phyloP scores from a whole-genome alignment of 35 echinoderm and acorn worm species.

The Heliocidaris erythrogramma region DNA sequence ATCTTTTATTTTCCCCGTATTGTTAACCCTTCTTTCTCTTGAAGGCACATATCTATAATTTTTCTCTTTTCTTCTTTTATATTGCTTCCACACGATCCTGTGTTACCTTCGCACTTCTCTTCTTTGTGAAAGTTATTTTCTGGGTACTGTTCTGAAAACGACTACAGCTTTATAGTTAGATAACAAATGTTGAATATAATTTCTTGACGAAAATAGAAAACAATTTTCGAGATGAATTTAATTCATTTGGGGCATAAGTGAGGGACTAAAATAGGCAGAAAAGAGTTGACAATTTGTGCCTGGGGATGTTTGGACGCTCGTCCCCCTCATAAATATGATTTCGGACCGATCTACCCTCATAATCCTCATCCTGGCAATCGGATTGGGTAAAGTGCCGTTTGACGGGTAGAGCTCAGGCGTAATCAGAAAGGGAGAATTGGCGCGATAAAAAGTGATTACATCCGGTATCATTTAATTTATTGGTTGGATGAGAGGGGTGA shows the following conservation, averaged over 20 bases:
- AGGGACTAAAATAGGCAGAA: not conserved
- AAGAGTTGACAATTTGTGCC: not conserved
- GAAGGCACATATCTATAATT: not conserved
- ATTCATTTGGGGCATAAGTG: not conserved
- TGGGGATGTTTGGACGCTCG: conserved; percentile 25
- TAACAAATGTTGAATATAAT: not conserved
- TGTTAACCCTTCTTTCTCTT: not conserved
- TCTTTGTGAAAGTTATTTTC: not conserved
- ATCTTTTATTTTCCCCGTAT: not conserved
- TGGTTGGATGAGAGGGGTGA: not conserved
- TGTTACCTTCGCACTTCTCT: not conserved
- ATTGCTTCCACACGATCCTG: not conserved
- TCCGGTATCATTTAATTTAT: conserved; percentile 44
- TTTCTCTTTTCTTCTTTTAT: not conserved
- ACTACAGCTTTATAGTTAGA: no score
- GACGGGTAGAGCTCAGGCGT: not conserved
- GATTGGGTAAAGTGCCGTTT: not conserved
- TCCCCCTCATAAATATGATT: conserved; percentile 32
- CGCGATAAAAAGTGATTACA: conserved; percentile 44
- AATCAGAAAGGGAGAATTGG: conserved; percentile 34
- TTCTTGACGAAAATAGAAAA: not conserved
- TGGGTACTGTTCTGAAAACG: no score
- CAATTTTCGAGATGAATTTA: not conserved
- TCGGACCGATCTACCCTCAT: conserved; percentile 13
- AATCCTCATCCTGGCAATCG: not conserved